Conservation (phyloP, 2,888 invertebrate genomes). For the Hydropsyche betteni region DNA sequence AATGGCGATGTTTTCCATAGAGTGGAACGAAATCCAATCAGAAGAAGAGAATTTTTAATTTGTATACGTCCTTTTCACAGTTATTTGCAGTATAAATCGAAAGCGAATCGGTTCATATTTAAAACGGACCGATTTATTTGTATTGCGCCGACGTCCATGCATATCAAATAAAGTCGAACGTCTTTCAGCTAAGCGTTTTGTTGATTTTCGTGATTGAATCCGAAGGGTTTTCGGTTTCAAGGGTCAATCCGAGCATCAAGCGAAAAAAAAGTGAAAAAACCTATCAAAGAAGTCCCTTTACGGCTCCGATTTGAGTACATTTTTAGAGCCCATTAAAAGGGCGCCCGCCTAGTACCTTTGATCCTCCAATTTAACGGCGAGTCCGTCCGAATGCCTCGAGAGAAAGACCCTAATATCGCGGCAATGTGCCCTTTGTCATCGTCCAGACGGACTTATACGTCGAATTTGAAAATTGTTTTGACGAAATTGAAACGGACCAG, state of each 20-base stretch:
- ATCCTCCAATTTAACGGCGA: constrained; percentile 27
- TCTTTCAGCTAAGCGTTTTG: constrained; percentile 13
- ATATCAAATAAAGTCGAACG: constrained; percentile 6
- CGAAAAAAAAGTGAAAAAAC: constrained; percentile 2
- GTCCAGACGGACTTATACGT: neutral
- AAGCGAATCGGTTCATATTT: too few species aligned
- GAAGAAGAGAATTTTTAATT: too few species aligned
- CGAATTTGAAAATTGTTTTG: neutral
- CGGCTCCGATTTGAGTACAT: constrained; percentile 15
- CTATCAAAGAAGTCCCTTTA: constrained; percentile 26
- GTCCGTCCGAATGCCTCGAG: constrained; percentile 8
- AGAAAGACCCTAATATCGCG: constrained; percentile 3
- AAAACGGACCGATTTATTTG: too few species aligned
- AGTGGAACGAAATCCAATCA: too few species aligned
- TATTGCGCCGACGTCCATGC: too few species aligned
- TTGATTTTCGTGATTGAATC: constrained; percentile 25
- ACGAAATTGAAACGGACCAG: too few species aligned
- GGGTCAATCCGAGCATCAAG: constrained; percentile 1
- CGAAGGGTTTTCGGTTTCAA: constrained; percentile 25
- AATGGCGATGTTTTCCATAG: too few species aligned
- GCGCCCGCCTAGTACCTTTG: constrained; percentile 15
- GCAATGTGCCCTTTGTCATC: too few species aligned
- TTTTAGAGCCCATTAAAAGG: constrained; percentile 31
- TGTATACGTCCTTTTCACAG: too few species aligned
- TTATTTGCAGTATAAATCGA: too few species aligned